Conservation (phyloP, 2,888 invertebrate species). For the Tetanocera ferruginea region DNA sequence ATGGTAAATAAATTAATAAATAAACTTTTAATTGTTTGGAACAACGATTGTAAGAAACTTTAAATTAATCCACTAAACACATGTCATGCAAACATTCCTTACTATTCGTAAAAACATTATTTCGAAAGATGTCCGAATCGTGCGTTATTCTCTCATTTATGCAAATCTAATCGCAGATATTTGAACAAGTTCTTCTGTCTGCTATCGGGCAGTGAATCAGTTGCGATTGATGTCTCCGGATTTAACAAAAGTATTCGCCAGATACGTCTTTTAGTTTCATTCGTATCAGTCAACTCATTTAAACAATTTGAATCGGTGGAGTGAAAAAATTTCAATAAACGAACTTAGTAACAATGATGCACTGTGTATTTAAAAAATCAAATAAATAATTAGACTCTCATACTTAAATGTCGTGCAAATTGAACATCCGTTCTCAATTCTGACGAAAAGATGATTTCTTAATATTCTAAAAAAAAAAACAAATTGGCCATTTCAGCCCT, state of each 20-base stretch:
- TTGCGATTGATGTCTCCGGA: constrained; percentile 25
- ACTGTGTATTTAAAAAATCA: no score
- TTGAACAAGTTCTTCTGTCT: constrained; percentile 57
- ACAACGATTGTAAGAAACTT: no score
- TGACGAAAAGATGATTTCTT: no score
- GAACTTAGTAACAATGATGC: constrained; percentile 70
- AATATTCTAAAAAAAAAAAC: no score
- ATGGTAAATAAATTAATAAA: no score
- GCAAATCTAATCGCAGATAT: constrained; percentile 57
- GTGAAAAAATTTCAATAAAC: constrained; percentile 70
- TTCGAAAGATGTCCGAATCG: constrained; percentile 49
- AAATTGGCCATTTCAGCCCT: no score
- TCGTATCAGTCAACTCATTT: constrained; percentile 65
- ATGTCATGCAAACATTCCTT: no score
- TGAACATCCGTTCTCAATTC: no score
- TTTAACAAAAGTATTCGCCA: background rate
- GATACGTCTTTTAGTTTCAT: constrained; percentile 46
- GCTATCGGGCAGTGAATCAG: constrained; percentile 46
- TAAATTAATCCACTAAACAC: no score
- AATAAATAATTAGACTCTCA: no score
- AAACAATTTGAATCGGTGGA: constrained; percentile 70
- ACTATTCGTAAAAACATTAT: no score
- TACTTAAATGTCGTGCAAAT: background rate
- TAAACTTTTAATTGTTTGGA: no score
- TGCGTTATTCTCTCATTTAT: constrained; percentile 54